Percentiles rank a stretch among this genome's conserved stretches.
phyloP scores from a whole-genome alignment of 2,797 vertebrate genomes.

The Bryconaethiops microstoma region DNA sequence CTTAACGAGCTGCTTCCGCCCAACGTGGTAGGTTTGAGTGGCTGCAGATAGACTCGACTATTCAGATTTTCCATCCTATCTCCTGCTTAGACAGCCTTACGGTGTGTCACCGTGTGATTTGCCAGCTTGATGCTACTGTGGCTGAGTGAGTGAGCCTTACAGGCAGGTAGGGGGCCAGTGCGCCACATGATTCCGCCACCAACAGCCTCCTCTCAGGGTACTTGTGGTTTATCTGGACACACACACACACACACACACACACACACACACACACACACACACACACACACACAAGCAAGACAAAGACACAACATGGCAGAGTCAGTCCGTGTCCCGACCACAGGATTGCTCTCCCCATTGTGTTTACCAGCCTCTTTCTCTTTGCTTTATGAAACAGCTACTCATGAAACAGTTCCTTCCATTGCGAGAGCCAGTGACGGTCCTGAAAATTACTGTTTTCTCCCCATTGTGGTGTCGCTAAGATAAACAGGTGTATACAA shows the following conservation, averaged over 20 bases:
- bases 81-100: neutral
- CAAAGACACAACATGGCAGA: conserved; percentile 67
- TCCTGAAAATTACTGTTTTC: conserved; percentile 24
- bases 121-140: neutral
- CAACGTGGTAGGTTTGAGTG: neutral
- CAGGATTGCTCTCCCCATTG: conserved; percentile 48
- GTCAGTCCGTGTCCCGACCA: conserved; percentile 48
- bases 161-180: conserved; percentile 94
- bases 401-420: neutral
- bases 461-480: conserved; percentile 31
- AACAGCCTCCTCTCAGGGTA: conserved; percentile 96
- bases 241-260: conserved; percentile 48
- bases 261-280: conserved; percentile 55
- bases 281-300: conserved; percentile 60
- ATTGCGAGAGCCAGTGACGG: conserved; percentile 22
- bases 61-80: neutral
- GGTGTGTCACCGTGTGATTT: neutral
- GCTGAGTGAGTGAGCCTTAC: conserved; percentile 77
- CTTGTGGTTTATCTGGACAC: conserved; percentile 95
- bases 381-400: conserved; percentile 23
- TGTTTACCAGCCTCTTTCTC: conserved; percentile 45
- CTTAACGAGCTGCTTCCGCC: no score
- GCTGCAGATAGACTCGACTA: neutral
- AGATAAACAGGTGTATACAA: conserved; percentile 41
- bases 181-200: conserved; percentile 97